A percentile compares a stretch with the other conserved stretches of the same genome.
phyloP scores from a whole-genome alignment of 2,113 vertebrate genomes.

The Ammodytes dubius region DNA sequence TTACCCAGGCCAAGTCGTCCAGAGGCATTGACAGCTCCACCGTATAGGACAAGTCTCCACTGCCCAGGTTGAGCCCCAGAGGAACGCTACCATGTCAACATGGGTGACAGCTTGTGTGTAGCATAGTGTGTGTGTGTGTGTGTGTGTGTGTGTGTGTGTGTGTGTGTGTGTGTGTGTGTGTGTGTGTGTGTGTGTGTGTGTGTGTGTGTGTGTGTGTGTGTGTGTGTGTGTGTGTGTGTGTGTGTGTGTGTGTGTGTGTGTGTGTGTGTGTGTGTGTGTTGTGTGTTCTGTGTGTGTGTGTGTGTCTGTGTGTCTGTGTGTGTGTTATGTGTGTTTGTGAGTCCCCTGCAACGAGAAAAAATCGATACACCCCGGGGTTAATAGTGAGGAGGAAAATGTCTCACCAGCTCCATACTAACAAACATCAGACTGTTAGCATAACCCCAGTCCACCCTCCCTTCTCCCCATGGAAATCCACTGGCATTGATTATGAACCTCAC shows the following conservation, averaged over 20 bases:
- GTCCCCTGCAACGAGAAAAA: conserved; percentile 32
- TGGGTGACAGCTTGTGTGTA: conserved; percentile 36
- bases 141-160: conserved; percentile 3
- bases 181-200: no score
- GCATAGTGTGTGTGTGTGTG: conserved; percentile 14
- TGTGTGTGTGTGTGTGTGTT: no score
- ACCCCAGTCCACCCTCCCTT: conserved; percentile 62
- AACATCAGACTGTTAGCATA: conserved; percentile 81
- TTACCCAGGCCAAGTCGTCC: conserved; percentile 61
- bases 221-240: not conserved
- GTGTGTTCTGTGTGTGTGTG: no score
- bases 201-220: no score
- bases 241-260: no score
- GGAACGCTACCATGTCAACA: conserved; percentile 54
- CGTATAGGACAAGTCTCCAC: conserved; percentile 59
- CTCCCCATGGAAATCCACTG: conserved; percentile 72
- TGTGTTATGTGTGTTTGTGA: not conserved
- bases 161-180: not conserved
- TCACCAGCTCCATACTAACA: conserved; percentile 73
- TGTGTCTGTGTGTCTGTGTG: no score
- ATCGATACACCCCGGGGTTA: conserved; percentile 78
- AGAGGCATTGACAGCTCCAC: conserved; percentile 65
- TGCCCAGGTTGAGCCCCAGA: conserved; percentile 64
- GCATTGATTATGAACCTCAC: conserved; percentile 72
- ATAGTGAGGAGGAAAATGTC: conserved; percentile 73